Conservation (phyloP, 2,113 vertebrate species). For the Acinonyx jubatus region DNA sequence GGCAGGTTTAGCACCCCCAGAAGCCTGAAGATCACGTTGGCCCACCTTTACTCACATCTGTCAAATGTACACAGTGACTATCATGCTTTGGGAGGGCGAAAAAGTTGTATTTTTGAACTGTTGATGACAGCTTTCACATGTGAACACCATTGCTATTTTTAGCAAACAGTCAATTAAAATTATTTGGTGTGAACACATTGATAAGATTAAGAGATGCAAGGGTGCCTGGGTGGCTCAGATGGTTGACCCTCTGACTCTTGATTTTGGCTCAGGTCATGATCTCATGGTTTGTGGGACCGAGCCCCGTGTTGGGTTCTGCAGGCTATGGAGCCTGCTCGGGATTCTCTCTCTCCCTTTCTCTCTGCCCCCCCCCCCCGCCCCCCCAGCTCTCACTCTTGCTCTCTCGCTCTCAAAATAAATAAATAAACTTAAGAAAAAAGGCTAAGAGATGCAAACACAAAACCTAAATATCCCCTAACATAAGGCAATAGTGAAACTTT, state of each 20-base stretch:
- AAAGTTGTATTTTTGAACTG: background rate
- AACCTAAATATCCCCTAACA: constrained; percentile 45
- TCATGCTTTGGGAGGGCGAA: background rate
- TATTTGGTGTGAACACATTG: constrained; percentile 15
- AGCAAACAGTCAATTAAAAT: constrained; percentile 7
- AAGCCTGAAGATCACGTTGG: background rate
- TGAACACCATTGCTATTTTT: background rate
- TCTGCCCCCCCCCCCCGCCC: too few species aligned
- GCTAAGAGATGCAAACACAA: constrained; percentile 44
- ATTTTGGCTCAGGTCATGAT: too few species aligned
- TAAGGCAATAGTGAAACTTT: constrained; percentile 56
- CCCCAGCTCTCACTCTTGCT: too few species aligned
- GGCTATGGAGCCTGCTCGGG: too few species aligned
- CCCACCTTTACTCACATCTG: background rate
- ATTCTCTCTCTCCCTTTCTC: too few species aligned
- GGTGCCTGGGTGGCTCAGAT: too few species aligned
- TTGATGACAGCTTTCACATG: background rate
- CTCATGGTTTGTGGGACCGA: too few species aligned
- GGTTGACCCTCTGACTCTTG: too few species aligned
- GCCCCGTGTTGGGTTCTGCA: too few species aligned
- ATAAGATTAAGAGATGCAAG: constrained; percentile 43
- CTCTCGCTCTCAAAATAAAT: too few species aligned
- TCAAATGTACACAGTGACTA: background rate
- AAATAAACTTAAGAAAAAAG: too few species aligned
- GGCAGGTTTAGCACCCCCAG: background rate